Evolutionary conservation across 37 sponge, comb jelly and placozoan genomes (phyloP), one percentile per base, ranked within the genome.

Genomic region (Axinella damicornis): DNA sequence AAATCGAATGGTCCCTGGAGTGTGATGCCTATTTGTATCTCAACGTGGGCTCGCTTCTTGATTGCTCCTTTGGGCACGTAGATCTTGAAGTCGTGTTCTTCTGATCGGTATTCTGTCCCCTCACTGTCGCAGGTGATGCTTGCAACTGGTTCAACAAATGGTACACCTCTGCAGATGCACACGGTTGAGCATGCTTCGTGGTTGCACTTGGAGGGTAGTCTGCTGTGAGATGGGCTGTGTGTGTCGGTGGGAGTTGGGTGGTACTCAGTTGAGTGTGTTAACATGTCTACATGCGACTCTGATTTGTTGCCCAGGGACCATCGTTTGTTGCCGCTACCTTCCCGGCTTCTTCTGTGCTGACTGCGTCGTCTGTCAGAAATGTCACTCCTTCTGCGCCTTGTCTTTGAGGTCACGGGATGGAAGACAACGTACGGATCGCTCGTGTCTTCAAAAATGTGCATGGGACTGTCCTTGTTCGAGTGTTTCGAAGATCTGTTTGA

Each of bases 1-100:
- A 75, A 55, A 6, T 20, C 33, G 52, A 84, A 84, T 27, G 75
- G 75, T n/a, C 84, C 84, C 4, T 84, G 75, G 17, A 84, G 33
- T 31, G 65, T 27, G 19, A 84, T 53, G 31, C 76, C 76, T 20
- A 84, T 36, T 31, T 84, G 84, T 52, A 84, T 17, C 22, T 75
- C 75, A 5, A 74, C 76, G 18, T 57, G 2, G 20, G 13, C 34
- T 65, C 64, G 22, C 27, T 64, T 84, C 57, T 84, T 84, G 53
- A 84, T 59, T 36, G 75, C 75, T 35, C 84, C 84, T 28, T 74
- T 73, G 27, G 76, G 74, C 40, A 66, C 41, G 20, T 2, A 0
- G 13, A 84, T 53, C 16, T 32, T 18, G 24, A 84, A 55, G 19
- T 74, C 76, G 40, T 83, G 72, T 1, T 57, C 73, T 1, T 21